Percentiles rank a stretch among this genome's conserved stretches.
Evolutionary conservation across 2,113 vertebrate genomes (phyloP).

Genomic region (Cnemophilus loriae): DNA sequence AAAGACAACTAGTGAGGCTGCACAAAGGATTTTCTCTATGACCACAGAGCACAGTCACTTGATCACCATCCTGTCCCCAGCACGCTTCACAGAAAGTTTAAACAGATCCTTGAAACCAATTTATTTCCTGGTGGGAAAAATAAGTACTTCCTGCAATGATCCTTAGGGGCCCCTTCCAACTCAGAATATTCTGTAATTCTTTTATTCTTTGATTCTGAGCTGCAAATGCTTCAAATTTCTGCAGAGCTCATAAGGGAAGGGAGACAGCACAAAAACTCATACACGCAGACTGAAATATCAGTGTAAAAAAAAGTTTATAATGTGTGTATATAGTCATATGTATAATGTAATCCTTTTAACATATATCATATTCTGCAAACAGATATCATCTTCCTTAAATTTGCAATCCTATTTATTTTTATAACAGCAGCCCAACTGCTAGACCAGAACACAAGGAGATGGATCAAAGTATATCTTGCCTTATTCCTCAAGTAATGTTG

Average conservation of each 20-base stretch:
- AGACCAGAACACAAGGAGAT: neutral
- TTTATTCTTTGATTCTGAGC: neutral
- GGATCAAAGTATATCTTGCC: neutral
- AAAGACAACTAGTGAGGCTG: neutral
- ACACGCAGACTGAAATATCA: neutral
- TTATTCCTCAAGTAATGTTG: neutral
- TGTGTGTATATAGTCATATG: neutral
- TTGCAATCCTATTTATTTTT: neutral
- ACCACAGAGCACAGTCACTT: neutral
- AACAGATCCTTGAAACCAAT: neutral
- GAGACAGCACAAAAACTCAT: neutral
- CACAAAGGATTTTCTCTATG: neutral
- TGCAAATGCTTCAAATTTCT: neutral
- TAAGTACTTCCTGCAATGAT: neutral
- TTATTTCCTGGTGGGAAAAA: neutral
- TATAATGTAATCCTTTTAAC: neutral
- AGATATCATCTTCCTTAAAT: neutral
- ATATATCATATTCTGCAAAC: fast-evolving
- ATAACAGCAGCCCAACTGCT: neutral
- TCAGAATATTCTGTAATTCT: neutral
- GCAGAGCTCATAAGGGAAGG: neutral
- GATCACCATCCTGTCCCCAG: neutral
- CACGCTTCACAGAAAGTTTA: neutral
- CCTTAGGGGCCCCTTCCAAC: neutral
- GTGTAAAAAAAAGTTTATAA: neutral